Percentiles rank a stretch among this genome's conserved stretches.
These are phyloP conservation scores for Leptatherina wallacei DNA, from an alignment of 2,797 vertebrate species.

Conservation along the genomic window DNA sequence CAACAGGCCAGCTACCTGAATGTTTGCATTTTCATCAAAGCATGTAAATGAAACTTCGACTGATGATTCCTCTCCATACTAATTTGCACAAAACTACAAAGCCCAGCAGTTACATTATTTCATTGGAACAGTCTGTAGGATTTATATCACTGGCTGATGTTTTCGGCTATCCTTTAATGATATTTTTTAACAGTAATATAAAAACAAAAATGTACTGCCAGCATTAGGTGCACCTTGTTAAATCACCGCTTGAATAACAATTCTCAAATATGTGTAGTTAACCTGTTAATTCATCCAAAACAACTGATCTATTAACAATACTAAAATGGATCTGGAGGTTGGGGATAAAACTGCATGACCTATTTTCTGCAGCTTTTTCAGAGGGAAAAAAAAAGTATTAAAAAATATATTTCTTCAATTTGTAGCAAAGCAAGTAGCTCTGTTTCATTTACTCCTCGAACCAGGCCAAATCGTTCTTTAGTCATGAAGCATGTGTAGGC, in stretches of 20 bases:
- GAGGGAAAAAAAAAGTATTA: not conserved
- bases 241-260: conserved; percentile 18
- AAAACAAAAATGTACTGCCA: not conserved
- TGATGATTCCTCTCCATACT: no score
- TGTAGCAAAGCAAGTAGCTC: not conserved
- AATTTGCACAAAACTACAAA: not conserved
- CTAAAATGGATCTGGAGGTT: conserved; percentile 3
- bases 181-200: not conserved
- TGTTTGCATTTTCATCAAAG: not conserved
- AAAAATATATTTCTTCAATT: not conserved
- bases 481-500: not conserved
- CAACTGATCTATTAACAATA: conserved; percentile 18
- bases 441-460: conserved; percentile 4
- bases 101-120: not conserved
- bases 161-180: not conserved
- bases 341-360: conserved; percentile 12
- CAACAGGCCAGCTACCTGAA: not conserved
- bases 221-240: not conserved
- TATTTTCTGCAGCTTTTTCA: not conserved
- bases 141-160: not conserved
- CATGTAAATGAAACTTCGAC: not conserved
- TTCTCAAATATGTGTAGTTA: conserved; percentile 18
- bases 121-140: not conserved
- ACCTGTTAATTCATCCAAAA: conserved; percentile 6
- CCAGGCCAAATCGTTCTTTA: not conserved